Conservation (phyloP, 2,888 invertebrate genomes). For the Temnothorax unifasciatus region DNA sequence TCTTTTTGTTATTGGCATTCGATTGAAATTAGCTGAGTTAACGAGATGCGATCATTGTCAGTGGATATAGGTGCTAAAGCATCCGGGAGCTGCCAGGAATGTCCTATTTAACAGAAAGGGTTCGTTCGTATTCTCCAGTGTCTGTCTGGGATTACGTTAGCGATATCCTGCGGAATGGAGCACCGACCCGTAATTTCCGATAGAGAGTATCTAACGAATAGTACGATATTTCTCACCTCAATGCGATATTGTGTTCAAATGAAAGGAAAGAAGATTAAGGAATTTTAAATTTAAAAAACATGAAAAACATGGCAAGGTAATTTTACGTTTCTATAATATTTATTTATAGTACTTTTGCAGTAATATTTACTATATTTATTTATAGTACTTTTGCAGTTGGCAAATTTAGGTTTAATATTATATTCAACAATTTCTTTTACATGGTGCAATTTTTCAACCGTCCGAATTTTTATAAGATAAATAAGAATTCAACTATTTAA, state of each 20-base stretch:
- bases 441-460: background rate
- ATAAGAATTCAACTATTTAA: background rate
- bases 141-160: conserved; percentile 8
- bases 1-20: conserved; percentile 12
- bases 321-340: background rate
- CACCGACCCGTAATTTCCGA: conserved; percentile 13
- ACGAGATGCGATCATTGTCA: conserved; percentile 33
- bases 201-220: conserved; percentile 18
- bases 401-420: background rate
- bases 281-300: background rate
- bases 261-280: background rate
- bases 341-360: too few species aligned
- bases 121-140: conserved; percentile 29
- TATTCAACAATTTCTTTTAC: background rate
- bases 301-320: background rate
- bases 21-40: conserved; percentile 25
- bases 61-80: background rate
- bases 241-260: background rate
- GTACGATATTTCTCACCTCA: background rate
- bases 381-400: too few species aligned
- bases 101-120: conserved; percentile 20
- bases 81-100: conserved; percentile 19
- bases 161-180: conserved; percentile 19
- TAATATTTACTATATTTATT: background rate
- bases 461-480: too few species aligned